These are phyloP conservation scores for Ceyx cyanopectus DNA, from an alignment of 2,113 vertebrate genomes.

Conservation along the genomic window DNA sequence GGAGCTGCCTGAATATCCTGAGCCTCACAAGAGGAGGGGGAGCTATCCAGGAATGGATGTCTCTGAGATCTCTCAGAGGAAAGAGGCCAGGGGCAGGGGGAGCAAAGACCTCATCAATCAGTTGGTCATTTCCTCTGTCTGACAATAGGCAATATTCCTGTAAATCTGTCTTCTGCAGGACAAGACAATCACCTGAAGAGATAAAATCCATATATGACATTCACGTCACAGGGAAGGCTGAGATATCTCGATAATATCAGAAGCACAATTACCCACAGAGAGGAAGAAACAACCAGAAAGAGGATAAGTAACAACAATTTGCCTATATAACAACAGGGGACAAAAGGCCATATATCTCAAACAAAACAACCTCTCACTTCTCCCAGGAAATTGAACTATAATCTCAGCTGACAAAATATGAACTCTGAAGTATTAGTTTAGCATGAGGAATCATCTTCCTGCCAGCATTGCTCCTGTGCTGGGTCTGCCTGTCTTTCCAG, in stretches of 20 bases:
- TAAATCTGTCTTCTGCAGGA: not conserved
- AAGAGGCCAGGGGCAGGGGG: rapidly evolving
- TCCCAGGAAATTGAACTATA: constrained; percentile 9
- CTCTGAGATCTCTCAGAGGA: not conserved
- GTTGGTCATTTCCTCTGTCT: not conserved
- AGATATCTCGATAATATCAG: not conserved
- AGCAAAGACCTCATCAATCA: not conserved
- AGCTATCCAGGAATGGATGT: not conserved
- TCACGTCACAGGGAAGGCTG: not conserved
- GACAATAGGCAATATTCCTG: not conserved
- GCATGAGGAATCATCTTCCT: not conserved
- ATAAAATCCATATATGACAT: not conserved
- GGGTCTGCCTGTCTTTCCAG: rapidly evolving
- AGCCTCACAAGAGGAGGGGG: not conserved
- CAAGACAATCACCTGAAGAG: not conserved
- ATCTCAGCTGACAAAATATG: constrained; percentile 23
- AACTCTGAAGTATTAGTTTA: not conserved
- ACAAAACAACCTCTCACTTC: not conserved
- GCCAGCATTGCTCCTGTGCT: not conserved
- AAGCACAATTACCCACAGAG: not conserved
- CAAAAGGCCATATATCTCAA: not conserved
- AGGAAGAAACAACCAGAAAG: not conserved
- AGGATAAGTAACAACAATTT: constrained; percentile 22
- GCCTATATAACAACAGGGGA: constrained; percentile 1
- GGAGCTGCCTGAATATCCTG: not conserved